Conservation (phyloP, 2,797 vertebrate species). For the Sciaenops ocellatus region DNA sequence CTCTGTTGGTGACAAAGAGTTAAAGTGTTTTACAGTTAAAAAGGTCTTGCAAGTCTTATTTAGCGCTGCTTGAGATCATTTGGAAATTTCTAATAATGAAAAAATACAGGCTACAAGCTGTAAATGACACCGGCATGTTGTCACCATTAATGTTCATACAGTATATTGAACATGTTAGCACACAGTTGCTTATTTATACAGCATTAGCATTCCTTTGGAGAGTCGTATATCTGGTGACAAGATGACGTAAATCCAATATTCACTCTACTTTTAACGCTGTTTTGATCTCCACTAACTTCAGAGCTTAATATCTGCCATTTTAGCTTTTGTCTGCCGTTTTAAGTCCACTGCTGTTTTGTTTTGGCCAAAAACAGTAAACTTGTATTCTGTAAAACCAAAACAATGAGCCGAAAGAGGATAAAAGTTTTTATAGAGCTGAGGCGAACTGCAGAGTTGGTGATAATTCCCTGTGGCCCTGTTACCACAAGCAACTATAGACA, state of each 20-base stretch:
- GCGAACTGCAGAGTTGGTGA: background rate
- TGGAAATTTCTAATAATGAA: too few species aligned
- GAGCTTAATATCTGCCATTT: too few species aligned
- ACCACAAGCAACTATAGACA: background rate
- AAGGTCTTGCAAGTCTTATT: background rate
- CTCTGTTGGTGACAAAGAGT: background rate
- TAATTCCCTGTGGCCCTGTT: background rate
- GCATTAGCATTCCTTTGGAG: background rate
- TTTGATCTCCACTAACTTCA: conserved; percentile 1
- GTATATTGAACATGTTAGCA: background rate
- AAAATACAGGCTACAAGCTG: too few species aligned
- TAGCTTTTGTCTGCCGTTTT: too few species aligned
- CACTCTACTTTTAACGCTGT: background rate
- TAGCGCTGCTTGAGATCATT: too few species aligned
- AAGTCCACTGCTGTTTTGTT: too few species aligned
- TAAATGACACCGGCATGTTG: background rate
- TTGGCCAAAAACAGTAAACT: too few species aligned
- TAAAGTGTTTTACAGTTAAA: background rate
- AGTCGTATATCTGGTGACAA: too few species aligned
- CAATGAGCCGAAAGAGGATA: background rate
- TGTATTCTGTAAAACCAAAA: background rate
- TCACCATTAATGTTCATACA: background rate
- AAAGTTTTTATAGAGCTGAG: background rate
- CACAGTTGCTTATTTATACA: background rate
- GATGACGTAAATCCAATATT: background rate